These are phyloP conservation scores for Conistra vaccinii DNA, from an alignment of 2,888 invertebrate genomes.

Conservation along the genomic window DNA sequence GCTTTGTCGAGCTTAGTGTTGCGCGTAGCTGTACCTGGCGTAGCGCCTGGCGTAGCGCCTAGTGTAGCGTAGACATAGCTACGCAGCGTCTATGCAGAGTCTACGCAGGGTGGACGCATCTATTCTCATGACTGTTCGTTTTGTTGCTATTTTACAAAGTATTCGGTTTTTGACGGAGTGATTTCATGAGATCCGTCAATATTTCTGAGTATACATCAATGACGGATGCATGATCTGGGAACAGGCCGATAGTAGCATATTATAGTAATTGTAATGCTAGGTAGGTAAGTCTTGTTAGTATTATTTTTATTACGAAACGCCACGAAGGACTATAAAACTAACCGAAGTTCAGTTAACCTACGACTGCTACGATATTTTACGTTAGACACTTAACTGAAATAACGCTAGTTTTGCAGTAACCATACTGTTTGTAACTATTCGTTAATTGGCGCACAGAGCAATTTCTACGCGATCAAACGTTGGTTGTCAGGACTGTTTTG, in stretches of 20 bases:
- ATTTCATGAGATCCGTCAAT: not conserved
- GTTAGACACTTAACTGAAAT: slow-evolving; percentile 4
- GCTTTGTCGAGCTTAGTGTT: not conserved
- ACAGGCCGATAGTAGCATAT: not conserved
- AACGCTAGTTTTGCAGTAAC: slow-evolving; percentile 6
- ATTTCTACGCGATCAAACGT: slow-evolving; percentile 36
- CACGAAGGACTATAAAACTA: slow-evolving; percentile 10
- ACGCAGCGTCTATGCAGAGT: not conserved
- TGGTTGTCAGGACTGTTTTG: slow-evolving; percentile 27
- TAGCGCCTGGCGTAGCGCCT: not conserved
- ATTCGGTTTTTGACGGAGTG: not conserved
- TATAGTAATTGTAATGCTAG: too few relatives aligned
- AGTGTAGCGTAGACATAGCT: not conserved
- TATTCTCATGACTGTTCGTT: not conserved
- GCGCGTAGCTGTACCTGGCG: too few relatives aligned
- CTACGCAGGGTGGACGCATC: not conserved
- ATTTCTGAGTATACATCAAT: not conserved
- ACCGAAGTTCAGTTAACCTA: not conserved
- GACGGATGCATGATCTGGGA: not conserved
- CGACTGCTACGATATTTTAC: slow-evolving; percentile 1
- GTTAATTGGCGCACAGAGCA: slow-evolving; percentile 16
- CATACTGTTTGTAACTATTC: slow-evolving; percentile 4
- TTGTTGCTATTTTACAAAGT: not conserved
- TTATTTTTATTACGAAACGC: not conserved
- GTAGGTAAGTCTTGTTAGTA: too few relatives aligned